Base-by-base conservation (phyloP, 2,113 vertebrate species). In the Vulpes ferrilata region DNA sequence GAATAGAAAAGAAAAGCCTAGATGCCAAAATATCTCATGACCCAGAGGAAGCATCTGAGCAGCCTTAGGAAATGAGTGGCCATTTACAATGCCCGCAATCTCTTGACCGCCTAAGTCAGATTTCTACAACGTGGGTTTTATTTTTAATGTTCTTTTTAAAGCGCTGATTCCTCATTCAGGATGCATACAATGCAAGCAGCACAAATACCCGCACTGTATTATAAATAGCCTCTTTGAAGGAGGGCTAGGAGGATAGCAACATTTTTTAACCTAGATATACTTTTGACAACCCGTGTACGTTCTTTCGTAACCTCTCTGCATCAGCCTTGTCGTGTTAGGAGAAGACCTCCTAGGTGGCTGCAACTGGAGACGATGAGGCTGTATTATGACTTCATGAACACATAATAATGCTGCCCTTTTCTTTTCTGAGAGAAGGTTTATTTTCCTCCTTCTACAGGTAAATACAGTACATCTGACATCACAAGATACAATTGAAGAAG, bases 201-300 rank as follows among this genome's bases (percentile, higher is more conserved):
- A 71, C 67, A 25, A 82, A 97, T 22, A 62, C 20, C 53, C 1
- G 1, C 10, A 5, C 7, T 59, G 82, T 48, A 16, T 86, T 82
- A 80, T 95, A 85, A 97, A 91, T 30, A 88, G 84, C 71, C 76
- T 92, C 74, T 62, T 95, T 74, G 19, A 43, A 73, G 90, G 55
- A 48, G 12, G 85, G 92, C 35, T n/a, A 71, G 35, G 81, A 82
- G 87, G 5, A 55, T 0, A n/a, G 90, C 59, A n/a, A 6, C 38
- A 27, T 64, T 67, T 90, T 87, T 81, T 83, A 98, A 90, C 90
- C 87, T 38, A 84, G 88, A 86, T 25, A 15, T 0, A 53, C 85
- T 51, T 96, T 10, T n/a, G 85, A 90, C 53, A 88, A 11, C 22
- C 73, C 2, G 0, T 17, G 91, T 2, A 4, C 17, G 10, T 27